Percentiles rank a stretch among this genome's conserved stretches.
Evolutionary conservation across 2,888 invertebrate species (phyloP).

Genomic region (Sepiola atlantica): DNA sequence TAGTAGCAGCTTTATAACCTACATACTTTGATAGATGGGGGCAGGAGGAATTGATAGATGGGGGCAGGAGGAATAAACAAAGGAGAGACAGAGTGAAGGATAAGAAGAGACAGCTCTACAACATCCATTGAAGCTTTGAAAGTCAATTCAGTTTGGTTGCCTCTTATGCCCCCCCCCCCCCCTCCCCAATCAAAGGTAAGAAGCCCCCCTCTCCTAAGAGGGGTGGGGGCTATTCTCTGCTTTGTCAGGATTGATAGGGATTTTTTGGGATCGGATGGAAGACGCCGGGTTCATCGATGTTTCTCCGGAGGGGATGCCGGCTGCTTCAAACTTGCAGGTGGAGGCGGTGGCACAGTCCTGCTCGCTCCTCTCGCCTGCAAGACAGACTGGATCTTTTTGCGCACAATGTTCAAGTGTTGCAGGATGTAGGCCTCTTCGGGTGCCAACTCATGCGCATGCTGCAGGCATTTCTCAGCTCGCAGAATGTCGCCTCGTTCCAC

Average conservation of each 20-base stretch:
- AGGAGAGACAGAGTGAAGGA: not conserved
- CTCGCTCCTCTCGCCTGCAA: not conserved
- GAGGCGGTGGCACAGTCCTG: not conserved
- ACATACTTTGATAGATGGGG: not conserved
- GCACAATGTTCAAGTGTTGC: conserved; percentile 91
- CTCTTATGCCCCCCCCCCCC: not conserved
- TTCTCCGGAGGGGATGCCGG: not conserved
- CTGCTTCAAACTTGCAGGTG: not conserved
- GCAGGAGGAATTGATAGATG: too few relatives aligned
- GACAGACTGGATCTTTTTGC: conserved; percentile 78
- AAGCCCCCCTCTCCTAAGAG: not conserved
- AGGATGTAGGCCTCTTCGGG: conserved; percentile 93
- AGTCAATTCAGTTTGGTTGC: not conserved
- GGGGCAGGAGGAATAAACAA: not conserved
- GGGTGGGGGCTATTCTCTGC: not conserved
- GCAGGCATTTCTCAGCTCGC: conserved; percentile 89
- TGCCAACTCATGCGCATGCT: conserved; percentile 83
- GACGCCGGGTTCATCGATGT: not conserved
- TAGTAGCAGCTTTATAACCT: not conserved
- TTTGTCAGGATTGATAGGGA: not conserved
- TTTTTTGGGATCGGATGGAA: not conserved
- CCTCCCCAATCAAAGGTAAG: not conserved
- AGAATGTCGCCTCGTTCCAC: conserved; percentile 91
- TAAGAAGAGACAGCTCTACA: not conserved
- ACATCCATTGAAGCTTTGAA: not conserved